Evolutionary conservation across 2,797 vertebrate genomes (phyloP).

Genomic region (Poeciliopsis gracilis): DNA sequence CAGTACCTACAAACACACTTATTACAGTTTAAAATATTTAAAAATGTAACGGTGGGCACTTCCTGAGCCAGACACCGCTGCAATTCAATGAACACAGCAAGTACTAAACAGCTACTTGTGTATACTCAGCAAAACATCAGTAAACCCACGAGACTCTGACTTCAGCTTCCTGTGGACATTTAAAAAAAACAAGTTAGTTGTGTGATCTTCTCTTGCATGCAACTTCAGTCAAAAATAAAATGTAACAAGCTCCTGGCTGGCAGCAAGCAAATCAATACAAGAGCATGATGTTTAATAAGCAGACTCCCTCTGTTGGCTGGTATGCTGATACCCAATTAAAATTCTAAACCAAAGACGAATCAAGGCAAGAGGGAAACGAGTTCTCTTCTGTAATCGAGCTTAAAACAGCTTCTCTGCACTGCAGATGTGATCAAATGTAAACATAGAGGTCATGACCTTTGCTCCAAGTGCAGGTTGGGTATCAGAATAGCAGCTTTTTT

Average conservation of each 20-base stretch:
- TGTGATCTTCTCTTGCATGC: slow-evolving; percentile 29
- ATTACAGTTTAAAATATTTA: slow-evolving; percentile 32
- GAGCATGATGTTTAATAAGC: background rate
- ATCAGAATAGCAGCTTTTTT: slow-evolving; percentile 21
- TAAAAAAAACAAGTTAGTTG: background rate
- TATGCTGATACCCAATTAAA: background rate
- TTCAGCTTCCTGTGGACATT: background rate
- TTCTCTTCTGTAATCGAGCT: background rate
- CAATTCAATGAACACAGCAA: background rate
- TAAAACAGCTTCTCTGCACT: slow-evolving; percentile 41
- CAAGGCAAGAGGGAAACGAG: background rate
- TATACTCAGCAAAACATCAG: background rate
- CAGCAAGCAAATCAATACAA: background rate
- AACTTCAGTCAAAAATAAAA: slow-evolving; percentile 30
- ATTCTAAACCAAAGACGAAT: background rate
- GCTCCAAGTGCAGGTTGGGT: slow-evolving; percentile 15
- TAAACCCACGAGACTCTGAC: background rate
- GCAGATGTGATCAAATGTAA: slow-evolving; percentile 43
- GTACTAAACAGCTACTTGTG: background rate
- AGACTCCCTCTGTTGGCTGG: slow-evolving; percentile 7
- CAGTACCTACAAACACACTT: slow-evolving; percentile 47
- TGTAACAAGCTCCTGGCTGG: slow-evolving; percentile 7
- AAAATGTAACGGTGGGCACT: background rate
- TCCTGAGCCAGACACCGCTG: background rate
- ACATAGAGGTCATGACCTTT: slow-evolving; percentile 1